Evolutionary conservation across 2,797 vertebrate genomes (phyloP), one percentile per base, ranked within the genome.

Genomic region (Typhlichthys eigenmanni): DNA sequence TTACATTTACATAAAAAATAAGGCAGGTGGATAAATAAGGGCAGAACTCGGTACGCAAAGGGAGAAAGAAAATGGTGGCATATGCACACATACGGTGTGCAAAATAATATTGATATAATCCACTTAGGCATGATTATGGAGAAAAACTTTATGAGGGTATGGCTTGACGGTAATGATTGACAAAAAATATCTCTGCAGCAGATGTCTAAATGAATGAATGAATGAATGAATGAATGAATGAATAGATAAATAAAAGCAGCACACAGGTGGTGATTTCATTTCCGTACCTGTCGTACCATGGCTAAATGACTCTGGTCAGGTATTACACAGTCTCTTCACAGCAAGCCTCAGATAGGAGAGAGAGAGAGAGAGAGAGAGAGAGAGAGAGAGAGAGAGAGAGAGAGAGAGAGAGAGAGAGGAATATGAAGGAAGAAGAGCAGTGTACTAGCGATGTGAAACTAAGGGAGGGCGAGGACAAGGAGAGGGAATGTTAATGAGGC

Each of bases 281-380:
- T 90, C 80, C 80, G 80, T 75, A 72, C 83, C 85, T 88, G 86
- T 88, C 87, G 86, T 68, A 74, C 74, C 57, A 17, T 56, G 13
- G 77, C 87, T 87, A 87, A 88, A 88, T 89, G 86, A 89, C 87
- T 87, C 81, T 71, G 78, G 83, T 81, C 83, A 80, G 85, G 82
- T 79, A 83, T 88, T 87, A 88, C 78, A 78, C 69, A 78, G 63
- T 68, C 57, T 29, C 78, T 71, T 58, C 17, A 65, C 64, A 72
- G 71, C 70, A 74, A 66, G 54, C 82, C 72, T 69, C 73, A 83
- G 85, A 82, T 81, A 75, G 80, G 72, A 84, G 88, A 88, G 47
- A 11, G 19, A 2, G 17, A 19, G 17, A 53, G 17, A 54, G 1
- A 24, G 11, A 10, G 17, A 0, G 52, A 11, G 17, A 13, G 17